phyloP scores from a whole-genome alignment of 2,888 invertebrate species.

The Mimumesa dahlbomi region DNA sequence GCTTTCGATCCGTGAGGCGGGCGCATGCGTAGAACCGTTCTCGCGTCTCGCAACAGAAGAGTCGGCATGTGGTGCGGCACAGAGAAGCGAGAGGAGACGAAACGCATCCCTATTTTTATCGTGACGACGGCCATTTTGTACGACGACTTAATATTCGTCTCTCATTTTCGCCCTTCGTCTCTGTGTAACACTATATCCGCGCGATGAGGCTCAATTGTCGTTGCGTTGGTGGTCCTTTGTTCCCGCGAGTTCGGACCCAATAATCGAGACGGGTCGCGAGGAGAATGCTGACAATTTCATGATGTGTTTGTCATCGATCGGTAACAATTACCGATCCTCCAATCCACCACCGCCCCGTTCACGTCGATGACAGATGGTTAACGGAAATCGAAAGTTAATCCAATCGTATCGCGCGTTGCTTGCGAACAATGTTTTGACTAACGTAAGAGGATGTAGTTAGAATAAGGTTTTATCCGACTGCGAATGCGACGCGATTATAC shows the following conservation, averaged over 20 bases:
- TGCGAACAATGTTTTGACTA: constrained; percentile 53
- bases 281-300: constrained; percentile 43
- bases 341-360: constrained; percentile 11
- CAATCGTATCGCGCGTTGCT: constrained; percentile 49
- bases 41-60: constrained; percentile 54
- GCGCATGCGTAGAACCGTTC: constrained; percentile 60
- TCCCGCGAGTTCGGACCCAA: constrained; percentile 34
- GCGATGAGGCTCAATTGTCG: constrained; percentile 66
- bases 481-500: no score
- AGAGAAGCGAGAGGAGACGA: constrained; percentile 40
- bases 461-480: constrained; percentile 50
- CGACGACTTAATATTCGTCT: constrained; percentile 68
- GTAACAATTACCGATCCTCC: constrained; percentile 56
- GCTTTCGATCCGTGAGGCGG: constrained; percentile 71
- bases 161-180: constrained; percentile 62
- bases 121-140: constrained; percentile 73
- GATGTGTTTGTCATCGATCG: constrained; percentile 70
- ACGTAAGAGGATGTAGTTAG: constrained; percentile 12
- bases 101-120: constrained; percentile 59
- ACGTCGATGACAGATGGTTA: constrained; percentile 63
- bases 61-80: constrained; percentile 29
- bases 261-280: constrained; percentile 61
- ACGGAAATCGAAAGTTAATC: constrained; percentile 68
- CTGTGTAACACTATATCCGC: constrained; percentile 63
- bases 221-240: constrained; percentile 55